Evolutionary conservation across 2,888 invertebrate genomes (phyloP).

Genomic region (Andrena trimmerana): DNA sequence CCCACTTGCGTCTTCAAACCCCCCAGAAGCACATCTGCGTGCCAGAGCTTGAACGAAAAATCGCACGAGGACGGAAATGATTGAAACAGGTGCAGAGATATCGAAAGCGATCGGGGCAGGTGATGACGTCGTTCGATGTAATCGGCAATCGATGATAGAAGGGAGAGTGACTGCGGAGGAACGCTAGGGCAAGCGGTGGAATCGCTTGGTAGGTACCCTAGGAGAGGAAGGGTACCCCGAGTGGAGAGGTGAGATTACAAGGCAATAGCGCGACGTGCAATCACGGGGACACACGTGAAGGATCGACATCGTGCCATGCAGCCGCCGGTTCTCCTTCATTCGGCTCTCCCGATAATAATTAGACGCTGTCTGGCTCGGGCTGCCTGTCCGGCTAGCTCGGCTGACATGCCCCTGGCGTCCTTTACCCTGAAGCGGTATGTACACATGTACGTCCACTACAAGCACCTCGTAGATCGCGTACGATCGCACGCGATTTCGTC

Average conservation of each 20-base stretch:
- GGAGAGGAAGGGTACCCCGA: constrained; percentile 55
- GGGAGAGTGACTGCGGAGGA: constrained; percentile 61
- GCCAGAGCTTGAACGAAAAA: not conserved
- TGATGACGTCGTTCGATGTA: constrained; percentile 54
- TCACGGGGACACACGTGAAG: constrained; percentile 76
- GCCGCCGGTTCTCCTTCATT: constrained; percentile 72
- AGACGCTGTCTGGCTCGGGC: constrained; percentile 70
- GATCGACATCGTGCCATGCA: constrained; percentile 73
- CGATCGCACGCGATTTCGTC: constrained; percentile 64
- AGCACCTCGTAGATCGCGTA: constrained; percentile 30
- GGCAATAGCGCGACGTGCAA: constrained; percentile 78
- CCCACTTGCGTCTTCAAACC: no score
- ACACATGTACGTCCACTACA: constrained; percentile 29
- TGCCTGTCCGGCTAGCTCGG: constrained; percentile 43
- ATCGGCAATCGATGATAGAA: constrained; percentile 76
- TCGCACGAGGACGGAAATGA: not conserved
- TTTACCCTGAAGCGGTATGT: constrained; percentile 53
- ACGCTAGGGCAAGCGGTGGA: constrained; percentile 39
- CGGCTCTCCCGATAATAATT: constrained; percentile 79
- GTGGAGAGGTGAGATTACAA: constrained; percentile 77
- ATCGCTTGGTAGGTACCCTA: constrained; percentile 47
- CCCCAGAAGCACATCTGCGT: not conserved
- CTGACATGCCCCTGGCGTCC: constrained; percentile 61
- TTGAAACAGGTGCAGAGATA: constrained; percentile 40
- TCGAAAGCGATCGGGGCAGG: constrained; percentile 20